Evolutionary conservation across 2,113 vertebrate genomes (phyloP).

Genomic region (Mastomys coucha): DNA sequence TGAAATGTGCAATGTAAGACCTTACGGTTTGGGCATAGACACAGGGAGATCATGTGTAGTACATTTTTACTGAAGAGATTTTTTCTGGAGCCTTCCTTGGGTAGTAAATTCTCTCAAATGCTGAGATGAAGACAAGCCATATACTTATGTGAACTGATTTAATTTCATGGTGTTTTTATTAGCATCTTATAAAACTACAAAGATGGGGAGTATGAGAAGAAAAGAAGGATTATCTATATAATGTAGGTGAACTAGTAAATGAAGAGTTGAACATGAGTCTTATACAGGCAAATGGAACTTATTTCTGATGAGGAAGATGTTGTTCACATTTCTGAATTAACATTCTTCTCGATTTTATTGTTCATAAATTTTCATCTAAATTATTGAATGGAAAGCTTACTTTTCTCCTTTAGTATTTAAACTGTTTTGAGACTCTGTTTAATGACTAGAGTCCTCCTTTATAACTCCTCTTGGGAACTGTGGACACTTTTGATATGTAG

Average conservation of each 20-base stretch:
- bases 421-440: not conserved
- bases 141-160: not conserved
- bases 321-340: not conserved
- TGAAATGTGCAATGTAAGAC: not conserved
- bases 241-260: not conserved
- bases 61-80: not conserved
- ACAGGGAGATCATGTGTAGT: not conserved
- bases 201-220: not conserved
- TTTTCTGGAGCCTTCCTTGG: not conserved
- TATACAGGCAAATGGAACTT: not conserved
- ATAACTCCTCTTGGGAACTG: not conserved
- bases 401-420: not conserved
- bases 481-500: not conserved
- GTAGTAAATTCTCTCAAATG: constrained; percentile 5
- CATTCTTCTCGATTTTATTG: not conserved
- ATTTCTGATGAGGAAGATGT: not conserved
- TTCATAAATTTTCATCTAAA: constrained; percentile 1
- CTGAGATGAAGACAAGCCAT: not conserved
- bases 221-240: not conserved
- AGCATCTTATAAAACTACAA: not conserved
- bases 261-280: not conserved
- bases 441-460: not conserved
- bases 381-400: not conserved
- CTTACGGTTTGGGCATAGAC: not conserved
- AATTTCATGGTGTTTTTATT: not conserved